Base-by-base conservation (phyloP, 2,888 invertebrate genomes). In the Dryocosmus kuriphilus region DNA sequence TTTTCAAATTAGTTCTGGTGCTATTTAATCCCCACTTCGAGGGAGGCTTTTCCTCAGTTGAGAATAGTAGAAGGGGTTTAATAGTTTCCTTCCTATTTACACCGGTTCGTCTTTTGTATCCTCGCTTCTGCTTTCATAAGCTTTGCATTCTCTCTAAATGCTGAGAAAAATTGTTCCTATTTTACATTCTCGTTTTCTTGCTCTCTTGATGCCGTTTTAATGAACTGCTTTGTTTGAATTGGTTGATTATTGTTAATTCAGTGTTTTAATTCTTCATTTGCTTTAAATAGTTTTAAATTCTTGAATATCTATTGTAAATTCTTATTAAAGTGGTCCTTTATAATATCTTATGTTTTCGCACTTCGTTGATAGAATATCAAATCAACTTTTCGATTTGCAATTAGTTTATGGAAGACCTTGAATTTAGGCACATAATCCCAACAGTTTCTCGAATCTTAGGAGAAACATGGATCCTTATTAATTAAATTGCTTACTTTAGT, bases 1-100 rank as follows among this genome's bases (percentile, higher is more conserved):
- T 35, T 19, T n/a, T 8, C 63, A 32, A 78, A 84, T 77, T 81
- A 81, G 77, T 73, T 81, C 74, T 62, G 71, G 77, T 77, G 80
- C 77, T 79, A 80, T 80, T 86, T 85, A 83, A 86, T 86, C 82
- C 78, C 78, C 80, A 76, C 57, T 19, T 74, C 46, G 78, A 76
- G 81, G 78, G 78, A 62, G 80, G 78, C 79, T 81, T 84, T 84
- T 77, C 65, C 78, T 14, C 41, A 8, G 63, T 5, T 22, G 46
- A 67, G 19, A 79, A 77, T 77, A 46, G 16, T 30, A 35, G 79
- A 77, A 75, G 77, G 41, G 75, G 78, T 78, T 57, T 77, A 82
- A 82, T 82, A 81, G 79, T 77, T 83, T 81, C 82, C 82, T 82
- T 79, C 79, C 82, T 74, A 61, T 71, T 78, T 73, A 65, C 62